Evolutionary conservation across 2,888 invertebrate genomes (phyloP).

Genomic region (Allygus modestus): DNA sequence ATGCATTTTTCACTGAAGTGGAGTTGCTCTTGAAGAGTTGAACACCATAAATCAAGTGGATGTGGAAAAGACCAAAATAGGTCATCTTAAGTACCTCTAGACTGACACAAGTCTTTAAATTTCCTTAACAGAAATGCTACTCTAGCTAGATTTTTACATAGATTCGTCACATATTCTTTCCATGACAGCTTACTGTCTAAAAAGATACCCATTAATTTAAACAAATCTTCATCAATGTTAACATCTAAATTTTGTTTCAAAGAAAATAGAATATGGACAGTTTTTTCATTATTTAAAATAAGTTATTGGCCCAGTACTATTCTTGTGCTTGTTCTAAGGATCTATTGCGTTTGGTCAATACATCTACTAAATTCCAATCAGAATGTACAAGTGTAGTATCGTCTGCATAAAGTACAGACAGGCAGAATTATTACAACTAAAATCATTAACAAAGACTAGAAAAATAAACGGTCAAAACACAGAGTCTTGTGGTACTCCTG

Average conservation of each 20-base stretch:
- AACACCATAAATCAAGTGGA: background rate
- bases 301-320: background rate
- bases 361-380: background rate
- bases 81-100: background rate
- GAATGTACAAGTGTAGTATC: background rate
- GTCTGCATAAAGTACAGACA: background rate
- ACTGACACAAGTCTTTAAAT: background rate
- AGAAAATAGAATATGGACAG: background rate
- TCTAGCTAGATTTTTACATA: background rate
- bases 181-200: background rate
- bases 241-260: background rate
- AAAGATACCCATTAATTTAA: background rate
- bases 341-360: background rate
- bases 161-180: background rate
- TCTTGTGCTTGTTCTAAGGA: background rate
- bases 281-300: background rate
- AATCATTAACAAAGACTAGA: background rate
- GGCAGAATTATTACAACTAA: background rate
- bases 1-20: background rate
- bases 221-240: background rate
- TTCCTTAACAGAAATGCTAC: background rate
- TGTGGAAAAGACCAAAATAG: background rate
- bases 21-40: background rate
- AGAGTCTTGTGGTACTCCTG: conserved; percentile 8
- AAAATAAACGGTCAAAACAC: background rate